Conservation (phyloP, 2,888 invertebrate species). For the Malacosoma neustria region DNA sequence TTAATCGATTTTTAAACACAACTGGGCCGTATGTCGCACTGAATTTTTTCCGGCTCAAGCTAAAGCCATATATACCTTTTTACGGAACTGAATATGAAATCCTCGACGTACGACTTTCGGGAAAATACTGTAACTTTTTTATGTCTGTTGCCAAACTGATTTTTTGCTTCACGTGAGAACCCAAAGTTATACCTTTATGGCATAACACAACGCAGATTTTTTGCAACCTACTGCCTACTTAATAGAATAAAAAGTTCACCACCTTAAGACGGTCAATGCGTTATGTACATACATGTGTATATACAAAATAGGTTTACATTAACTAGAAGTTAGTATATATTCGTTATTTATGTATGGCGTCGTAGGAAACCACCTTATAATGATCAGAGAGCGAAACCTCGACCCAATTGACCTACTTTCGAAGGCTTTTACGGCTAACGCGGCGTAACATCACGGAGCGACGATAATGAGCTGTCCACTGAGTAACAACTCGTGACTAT, state of each 20-base stretch:
- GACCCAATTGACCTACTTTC: neutral
- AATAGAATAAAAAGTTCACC: no score
- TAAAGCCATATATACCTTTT: constrained; percentile 36
- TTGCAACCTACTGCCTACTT: no score
- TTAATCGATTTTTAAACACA: no score
- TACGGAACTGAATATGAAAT: constrained; percentile 49
- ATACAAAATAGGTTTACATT: no score
- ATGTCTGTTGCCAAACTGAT: neutral
- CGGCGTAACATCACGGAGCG: constrained; percentile 49
- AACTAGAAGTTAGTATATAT: no score
- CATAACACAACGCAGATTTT: no score
- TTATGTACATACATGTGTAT: no score
- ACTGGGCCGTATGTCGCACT: constrained; percentile 3
- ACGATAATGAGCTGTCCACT: constrained; percentile 37
- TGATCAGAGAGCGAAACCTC: neutral
- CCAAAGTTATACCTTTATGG: no score
- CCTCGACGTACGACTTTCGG: constrained; percentile 23
- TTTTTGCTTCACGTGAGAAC: no score
- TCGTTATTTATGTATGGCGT: no score
- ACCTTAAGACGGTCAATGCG: no score
- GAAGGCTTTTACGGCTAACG: constrained; percentile 25
- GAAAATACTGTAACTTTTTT: constrained; percentile 9
- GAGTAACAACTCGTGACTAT: constrained; percentile 36
- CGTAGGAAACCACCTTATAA: neutral
- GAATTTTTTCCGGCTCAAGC: constrained; percentile 16